Evolutionary conservation across 2,888 invertebrate species (phyloP), one percentile per base, ranked within the genome.

Genomic region (Antheraea assamensis): DNA sequence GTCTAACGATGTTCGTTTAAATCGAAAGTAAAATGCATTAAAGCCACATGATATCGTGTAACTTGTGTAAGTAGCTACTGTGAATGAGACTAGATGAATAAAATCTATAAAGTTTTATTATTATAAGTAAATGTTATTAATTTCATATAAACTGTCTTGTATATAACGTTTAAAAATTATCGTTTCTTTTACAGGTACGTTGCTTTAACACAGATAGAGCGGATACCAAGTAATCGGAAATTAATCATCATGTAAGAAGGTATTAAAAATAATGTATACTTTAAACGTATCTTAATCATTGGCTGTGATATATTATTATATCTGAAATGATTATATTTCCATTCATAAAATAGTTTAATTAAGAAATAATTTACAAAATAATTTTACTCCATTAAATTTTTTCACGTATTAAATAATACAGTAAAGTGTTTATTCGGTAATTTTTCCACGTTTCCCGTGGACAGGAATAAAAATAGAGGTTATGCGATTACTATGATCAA

Each of bases 401-500:
- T 42, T 42, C 7, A 42, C 42, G 13, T 42, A 42, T 52, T 21
- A 21, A 52, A 52, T 52, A 52, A 52, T n/a, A 52, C 21, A 4
- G 21, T n/a, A 19, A n/a, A 19, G 19, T 7, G 21, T 21, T 52
- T 52, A 3, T 52, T 3, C 52, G 52, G 4, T 52, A 52, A 42
- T 19, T 61, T 24, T 61, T 15, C 27, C 27, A 24, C 61, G 5
- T 68, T 35, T 68, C 35, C 7, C 35, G 15, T 31, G 35, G 68
- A 35, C 17, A 35, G 35, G 10, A 35, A 10, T 35, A 68, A 31
- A 35, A n/a, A 35, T 35, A 35, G n/a, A 68, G n/a, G 31, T 68
- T 31, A 31, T 30, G 35, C 1, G 58, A 21, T 71, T 71, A 55
- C 58, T 24, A 80, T 83, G 87, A 81, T 84, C 82, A 87, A 88